Evolutionary conservation across 2,888 invertebrate genomes (phyloP).

Genomic region (Eueremaeus valkanovi): DNA sequence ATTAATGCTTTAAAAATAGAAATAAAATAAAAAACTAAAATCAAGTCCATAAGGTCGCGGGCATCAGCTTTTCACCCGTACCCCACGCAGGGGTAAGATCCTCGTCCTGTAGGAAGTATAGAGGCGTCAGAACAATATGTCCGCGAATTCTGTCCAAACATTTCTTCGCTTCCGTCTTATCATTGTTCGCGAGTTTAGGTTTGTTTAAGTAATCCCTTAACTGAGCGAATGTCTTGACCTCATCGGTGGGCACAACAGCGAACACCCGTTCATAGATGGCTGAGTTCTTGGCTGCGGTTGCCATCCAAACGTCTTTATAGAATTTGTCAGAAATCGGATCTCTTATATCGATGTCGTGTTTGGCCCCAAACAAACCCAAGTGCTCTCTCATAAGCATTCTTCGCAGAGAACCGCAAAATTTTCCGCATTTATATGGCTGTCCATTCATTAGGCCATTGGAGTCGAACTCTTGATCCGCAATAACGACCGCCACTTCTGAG

Average conservation of each 20-base stretch:
- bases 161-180: slow-evolving; percentile 63
- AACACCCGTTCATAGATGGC: slow-evolving; percentile 85
- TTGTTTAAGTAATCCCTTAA: slow-evolving; percentile 72
- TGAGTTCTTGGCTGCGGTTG: slow-evolving; percentile 75
- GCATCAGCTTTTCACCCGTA: slow-evolving; percentile 87
- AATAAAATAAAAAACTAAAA: background rate
- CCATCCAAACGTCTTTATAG: slow-evolving; percentile 77
- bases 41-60: slow-evolving; percentile 85
- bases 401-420: slow-evolving; percentile 77
- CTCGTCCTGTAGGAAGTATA: slow-evolving; percentile 83
- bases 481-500: slow-evolving; percentile 84
- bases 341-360: slow-evolving; percentile 55
- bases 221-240: slow-evolving; percentile 70
- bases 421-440: slow-evolving; percentile 72
- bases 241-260: slow-evolving; percentile 81
- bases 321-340: slow-evolving; percentile 79
- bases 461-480: slow-evolving; percentile 65
- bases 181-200: slow-evolving; percentile 65
- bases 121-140: slow-evolving; percentile 78
- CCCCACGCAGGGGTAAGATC: slow-evolving; percentile 72
- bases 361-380: slow-evolving; percentile 64
- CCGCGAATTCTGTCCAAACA: slow-evolving; percentile 68
- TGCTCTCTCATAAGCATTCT: slow-evolving; percentile 86
- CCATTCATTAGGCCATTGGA: slow-evolving; percentile 74
- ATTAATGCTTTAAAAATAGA: too few relatives aligned